Evolutionary conservation across 2,113 vertebrate genomes (phyloP).

Genomic region (Melanerpes formicivorus): DNA sequence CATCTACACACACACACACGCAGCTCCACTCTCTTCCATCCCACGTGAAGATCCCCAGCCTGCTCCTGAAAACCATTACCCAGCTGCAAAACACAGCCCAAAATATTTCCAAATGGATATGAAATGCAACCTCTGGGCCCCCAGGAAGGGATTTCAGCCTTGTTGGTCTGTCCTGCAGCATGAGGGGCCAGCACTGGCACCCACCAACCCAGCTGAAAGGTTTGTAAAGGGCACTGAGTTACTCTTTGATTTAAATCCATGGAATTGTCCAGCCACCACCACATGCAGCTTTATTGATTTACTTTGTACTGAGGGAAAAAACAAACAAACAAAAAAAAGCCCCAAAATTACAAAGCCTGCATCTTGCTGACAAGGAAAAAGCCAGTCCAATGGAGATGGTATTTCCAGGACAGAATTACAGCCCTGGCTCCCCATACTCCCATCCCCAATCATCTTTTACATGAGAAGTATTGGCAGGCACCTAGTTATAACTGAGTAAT

Average conservation of each 20-base stretch:
- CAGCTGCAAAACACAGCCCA: neutral
- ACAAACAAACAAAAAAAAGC: too few relatives aligned
- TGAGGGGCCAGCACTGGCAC: neutral
- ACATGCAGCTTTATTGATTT: neutral
- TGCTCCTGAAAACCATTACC: fast-evolving
- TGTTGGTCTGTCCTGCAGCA: neutral
- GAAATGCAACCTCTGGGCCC: neutral
- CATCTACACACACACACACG: neutral
- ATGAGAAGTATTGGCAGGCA: neutral
- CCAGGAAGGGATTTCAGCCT: fast-evolving
- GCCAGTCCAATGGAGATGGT: neutral
- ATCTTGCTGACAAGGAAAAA: neutral
- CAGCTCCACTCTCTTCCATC: fast-evolving
- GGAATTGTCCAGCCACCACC: neutral
- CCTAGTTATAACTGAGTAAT: neutral
- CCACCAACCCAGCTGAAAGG: fast-evolving
- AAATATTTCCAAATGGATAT: fast-evolving
- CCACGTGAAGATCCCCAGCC: neutral
- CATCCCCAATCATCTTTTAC: fast-evolving
- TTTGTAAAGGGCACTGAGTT: neutral
- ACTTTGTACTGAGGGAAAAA: neutral
- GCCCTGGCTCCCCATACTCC: neutral
- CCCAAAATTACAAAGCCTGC: neutral
- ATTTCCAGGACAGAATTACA: neutral
- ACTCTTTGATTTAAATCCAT: neutral